These are phyloP conservation scores for Xiphophorus birchmanni DNA, from an alignment of 2,797 vertebrate genomes.

Conservation along the genomic window DNA sequence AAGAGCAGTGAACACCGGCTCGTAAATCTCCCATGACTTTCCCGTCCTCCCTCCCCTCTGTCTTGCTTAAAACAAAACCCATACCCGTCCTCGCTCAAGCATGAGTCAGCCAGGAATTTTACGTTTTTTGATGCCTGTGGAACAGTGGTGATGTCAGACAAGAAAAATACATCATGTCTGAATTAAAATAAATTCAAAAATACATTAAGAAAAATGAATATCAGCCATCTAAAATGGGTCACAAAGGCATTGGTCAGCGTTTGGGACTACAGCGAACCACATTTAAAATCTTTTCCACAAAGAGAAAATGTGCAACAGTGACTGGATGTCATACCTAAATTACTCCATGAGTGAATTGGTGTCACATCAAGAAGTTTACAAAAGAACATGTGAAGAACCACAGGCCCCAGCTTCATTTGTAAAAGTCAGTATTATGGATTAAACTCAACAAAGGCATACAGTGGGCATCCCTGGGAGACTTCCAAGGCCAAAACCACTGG, in stretches of 20 bases:
- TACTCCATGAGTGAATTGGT: no score
- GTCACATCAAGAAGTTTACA: no score
- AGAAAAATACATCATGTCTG: conserved; percentile 19
- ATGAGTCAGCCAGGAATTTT: conserved; percentile 34
- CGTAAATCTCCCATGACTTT: conserved; percentile 71
- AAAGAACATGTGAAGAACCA: no score
- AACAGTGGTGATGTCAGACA: conserved; percentile 35
- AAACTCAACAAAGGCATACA: background rate
- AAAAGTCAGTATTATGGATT: background rate
- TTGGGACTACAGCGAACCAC: no score
- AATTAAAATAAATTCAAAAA: no score
- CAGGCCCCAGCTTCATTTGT: background rate
- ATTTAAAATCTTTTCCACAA: background rate
- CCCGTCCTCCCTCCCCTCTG: conserved; percentile 37
- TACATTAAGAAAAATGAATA: no score
- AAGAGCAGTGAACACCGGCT: conserved; percentile 60
- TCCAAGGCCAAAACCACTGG: background rate
- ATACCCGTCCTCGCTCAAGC: conserved; percentile 12
- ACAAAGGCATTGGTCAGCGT: background rate
- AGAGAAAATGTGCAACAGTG: background rate
- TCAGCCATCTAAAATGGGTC: no score
- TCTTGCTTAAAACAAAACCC: conserved; percentile 45
- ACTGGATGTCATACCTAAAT: no score
- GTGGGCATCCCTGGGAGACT: background rate
- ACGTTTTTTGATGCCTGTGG: conserved; percentile 50